These are phyloP conservation scores for Cremastobaeus sp. DNA, from an alignment of 2,888 invertebrate species.

Conservation along the genomic window DNA sequence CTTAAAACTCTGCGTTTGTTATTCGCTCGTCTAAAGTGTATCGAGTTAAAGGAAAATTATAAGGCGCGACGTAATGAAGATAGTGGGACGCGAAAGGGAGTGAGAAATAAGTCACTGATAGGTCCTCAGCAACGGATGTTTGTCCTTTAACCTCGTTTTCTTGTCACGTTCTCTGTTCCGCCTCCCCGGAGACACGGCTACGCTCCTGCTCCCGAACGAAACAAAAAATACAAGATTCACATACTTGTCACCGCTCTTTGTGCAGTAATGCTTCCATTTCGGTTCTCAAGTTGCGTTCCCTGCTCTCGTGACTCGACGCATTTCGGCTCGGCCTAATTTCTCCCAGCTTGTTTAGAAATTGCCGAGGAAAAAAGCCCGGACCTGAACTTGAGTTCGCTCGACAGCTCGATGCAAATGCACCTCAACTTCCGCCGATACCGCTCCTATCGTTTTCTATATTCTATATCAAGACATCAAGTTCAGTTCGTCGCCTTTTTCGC, in stretches of 20 bases:
- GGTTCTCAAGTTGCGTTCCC: neutral
- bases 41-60: conserved; percentile 44
- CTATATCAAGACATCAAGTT: conserved; percentile 8
- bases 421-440: too few species aligned
- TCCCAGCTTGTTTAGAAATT: too few species aligned
- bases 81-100: conserved; percentile 56
- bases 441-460: too few species aligned
- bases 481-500: conserved; percentile 20
- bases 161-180: conserved; percentile 20
- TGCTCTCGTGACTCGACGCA: conserved; percentile 29
- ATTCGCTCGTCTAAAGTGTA: conserved; percentile 53
- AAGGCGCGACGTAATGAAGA: conserved; percentile 60
- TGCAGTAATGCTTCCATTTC: conserved; percentile 40
- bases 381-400: too few species aligned
- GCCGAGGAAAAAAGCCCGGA: neutral
- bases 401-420: too few species aligned
- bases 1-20: conserved; percentile 44
- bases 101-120: conserved; percentile 55
- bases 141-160: conserved; percentile 2
- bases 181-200: conserved; percentile 58
- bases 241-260: conserved; percentile 50
- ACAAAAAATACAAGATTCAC: conserved; percentile 38
- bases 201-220: conserved; percentile 56
- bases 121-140: conserved; percentile 53
- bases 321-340: neutral